Evolutionary conservation across 1,140 invertebrate genomes (phyloP).

Genomic region (Cheumatopsyche charites): DNA sequence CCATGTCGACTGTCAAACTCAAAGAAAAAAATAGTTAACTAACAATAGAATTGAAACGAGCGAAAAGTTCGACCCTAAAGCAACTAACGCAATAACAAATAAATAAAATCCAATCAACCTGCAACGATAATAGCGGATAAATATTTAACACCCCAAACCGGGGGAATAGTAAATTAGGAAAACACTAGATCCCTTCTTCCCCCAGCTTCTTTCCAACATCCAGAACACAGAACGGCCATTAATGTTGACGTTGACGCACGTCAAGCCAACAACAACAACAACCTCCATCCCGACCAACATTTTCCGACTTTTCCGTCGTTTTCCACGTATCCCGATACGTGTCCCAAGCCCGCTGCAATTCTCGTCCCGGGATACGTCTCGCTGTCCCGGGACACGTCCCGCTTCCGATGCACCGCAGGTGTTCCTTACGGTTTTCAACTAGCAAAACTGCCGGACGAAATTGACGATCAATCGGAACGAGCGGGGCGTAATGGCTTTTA

Average conservation of each 20-base stretch:
- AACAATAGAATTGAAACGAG: too few species aligned
- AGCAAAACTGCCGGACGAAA: conserved; percentile 8
- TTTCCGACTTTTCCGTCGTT: not conserved
- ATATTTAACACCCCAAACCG: not conserved
- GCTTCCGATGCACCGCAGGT: conserved; percentile 20
- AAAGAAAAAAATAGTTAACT: not conserved
- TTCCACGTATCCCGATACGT: not conserved
- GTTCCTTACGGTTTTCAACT: conserved; percentile 25
- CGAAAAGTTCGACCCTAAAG: too few species aligned
- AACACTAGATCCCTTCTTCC: not conserved
- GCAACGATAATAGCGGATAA: not conserved
- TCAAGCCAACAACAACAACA: not conserved
- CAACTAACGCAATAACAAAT: too few species aligned
- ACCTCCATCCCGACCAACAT: not conserved
- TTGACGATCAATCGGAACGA: not conserved
- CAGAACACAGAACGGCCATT: conserved; percentile 30
- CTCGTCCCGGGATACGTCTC: not conserved
- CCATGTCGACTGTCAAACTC: too few species aligned
- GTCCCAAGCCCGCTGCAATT: not conserved
- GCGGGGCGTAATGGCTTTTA: not conserved
- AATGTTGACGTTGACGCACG: conserved; percentile 34
- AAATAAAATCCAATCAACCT: too few species aligned
- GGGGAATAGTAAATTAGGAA: conserved; percentile 15
- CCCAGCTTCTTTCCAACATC: conserved; percentile 4
- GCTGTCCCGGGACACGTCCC: not conserved